Percentiles rank a stretch among this genome's conserved stretches.
These are phyloP conservation scores for Capromys pilorides DNA, from an alignment of 2,797 vertebrate genomes.

Conservation along the genomic window DNA sequence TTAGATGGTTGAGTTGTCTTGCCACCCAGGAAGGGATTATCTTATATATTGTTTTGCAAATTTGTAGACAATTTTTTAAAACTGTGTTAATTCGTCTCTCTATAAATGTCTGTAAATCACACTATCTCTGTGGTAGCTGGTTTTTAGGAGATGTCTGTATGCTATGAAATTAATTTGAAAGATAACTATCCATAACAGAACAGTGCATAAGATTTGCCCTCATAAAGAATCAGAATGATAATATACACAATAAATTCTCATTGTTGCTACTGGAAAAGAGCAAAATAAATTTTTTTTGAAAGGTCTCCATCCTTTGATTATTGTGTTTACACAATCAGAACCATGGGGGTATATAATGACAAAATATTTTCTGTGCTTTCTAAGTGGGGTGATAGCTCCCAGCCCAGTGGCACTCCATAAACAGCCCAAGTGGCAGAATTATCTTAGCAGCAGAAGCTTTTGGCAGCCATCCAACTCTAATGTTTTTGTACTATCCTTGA, in stretches of 20 bases:
- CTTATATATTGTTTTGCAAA: not conserved
- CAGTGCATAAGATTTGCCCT: not conserved
- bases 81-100: not conserved
- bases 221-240: not conserved
- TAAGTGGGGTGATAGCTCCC: not conserved
- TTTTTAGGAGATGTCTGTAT: not conserved
- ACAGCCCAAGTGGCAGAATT: not conserved
- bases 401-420: not conserved
- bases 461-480: conserved; percentile 20
- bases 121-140: not conserved
- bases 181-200: not conserved
- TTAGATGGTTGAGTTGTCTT: too few species aligned
- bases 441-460: not conserved
- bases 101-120: not conserved
- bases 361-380: conserved; percentile 40
- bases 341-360: not conserved
- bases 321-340: not conserved
- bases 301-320: not conserved
- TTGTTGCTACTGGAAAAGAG: not conserved
- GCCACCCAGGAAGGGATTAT: not conserved
- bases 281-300: not conserved
- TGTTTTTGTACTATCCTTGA: conserved; percentile 60
- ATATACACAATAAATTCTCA: not conserved
- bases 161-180: conserved; percentile 35
- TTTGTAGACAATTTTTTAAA: not conserved